phyloP scores from a whole-genome alignment of 2,113 vertebrate species.

The Danio rerio region DNA sequence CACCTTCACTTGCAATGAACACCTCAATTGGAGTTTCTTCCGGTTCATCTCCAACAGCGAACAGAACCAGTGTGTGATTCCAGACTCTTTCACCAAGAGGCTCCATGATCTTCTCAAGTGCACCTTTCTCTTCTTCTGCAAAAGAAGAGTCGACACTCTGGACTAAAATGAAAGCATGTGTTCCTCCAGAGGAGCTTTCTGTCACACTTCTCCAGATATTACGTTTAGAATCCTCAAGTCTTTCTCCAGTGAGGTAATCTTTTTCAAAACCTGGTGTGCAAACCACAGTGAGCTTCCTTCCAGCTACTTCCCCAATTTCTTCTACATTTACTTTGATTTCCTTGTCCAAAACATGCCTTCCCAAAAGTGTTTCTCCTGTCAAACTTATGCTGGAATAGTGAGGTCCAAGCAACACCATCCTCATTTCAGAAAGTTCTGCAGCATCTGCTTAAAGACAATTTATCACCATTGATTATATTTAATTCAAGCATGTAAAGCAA shows the following conservation, averaged over 20 bases:
- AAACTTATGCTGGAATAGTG: neutral
- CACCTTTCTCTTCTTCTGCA: neutral
- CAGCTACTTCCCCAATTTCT: neutral
- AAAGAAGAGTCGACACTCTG: neutral
- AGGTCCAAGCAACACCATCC: constrained; percentile 8
- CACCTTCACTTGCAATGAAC: constrained; percentile 28
- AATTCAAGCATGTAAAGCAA: too few species aligned
- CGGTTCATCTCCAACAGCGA: neutral
- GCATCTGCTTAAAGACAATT: neutral
- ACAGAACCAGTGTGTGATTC: neutral
- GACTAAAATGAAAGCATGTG: neutral
- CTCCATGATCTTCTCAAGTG: neutral
- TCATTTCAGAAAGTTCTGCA: neutral
- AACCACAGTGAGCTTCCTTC: constrained; percentile 1
- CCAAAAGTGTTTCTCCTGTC: constrained; percentile 1
- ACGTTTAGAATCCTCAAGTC: neutral
- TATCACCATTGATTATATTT: too few species aligned
- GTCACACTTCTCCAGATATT: neutral
- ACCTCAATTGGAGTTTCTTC: constrained; percentile 10
- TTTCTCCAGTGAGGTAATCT: neutral
- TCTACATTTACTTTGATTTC: neutral
- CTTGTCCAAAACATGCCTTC: neutral
- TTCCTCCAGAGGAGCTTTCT: neutral
- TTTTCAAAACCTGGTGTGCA: constrained; percentile 5
- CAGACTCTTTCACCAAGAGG: neutral